Evolutionary conservation across 92 coral and sea anemone genomes (phyloP).

Genomic region (Phenganax subtilis): DNA sequence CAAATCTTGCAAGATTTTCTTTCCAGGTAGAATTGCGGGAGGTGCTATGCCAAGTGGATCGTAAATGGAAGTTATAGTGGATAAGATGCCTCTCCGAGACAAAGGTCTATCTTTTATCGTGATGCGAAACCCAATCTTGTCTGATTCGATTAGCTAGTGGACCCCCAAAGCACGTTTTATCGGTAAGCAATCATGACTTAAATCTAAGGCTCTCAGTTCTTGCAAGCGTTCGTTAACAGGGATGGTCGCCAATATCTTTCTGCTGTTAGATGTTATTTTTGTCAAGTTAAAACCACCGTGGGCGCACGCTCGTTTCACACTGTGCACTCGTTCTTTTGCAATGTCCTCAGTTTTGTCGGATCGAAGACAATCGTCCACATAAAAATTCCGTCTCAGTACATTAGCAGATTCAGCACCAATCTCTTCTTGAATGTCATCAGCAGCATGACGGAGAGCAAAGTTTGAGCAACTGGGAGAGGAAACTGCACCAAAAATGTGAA

Average conservation of each 20-base stretch:
- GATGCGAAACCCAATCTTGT: too few species aligned
- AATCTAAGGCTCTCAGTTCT: conserved; percentile 16
- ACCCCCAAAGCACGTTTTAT: neutral
- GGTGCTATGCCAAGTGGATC: too few species aligned
- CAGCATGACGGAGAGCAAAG: conserved; percentile 19
- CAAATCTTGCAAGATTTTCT: too few species aligned
- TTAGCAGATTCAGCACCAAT: conserved; percentile 35
- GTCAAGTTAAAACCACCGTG: conserved; percentile 38
- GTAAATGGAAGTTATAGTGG: too few species aligned
- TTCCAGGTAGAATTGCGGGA: too few species aligned
- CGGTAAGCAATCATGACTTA: conserved; percentile 1
- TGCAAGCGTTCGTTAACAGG: conserved; percentile 14
- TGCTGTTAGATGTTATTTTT: conserved; percentile 12
- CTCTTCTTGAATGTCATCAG: conserved; percentile 25
- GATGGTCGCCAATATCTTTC: conserved; percentile 19
- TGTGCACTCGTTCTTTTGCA: conserved; percentile 35
- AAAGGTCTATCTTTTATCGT: too few species aligned
- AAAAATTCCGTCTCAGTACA: conserved; percentile 33
- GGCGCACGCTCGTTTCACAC: conserved; percentile 29
- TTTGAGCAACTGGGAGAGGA: conserved; percentile 36
- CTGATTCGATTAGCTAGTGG: too few species aligned
- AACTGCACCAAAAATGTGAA: conserved; percentile 34
- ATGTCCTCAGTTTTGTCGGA: conserved; percentile 35
- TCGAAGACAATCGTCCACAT: conserved; percentile 44
- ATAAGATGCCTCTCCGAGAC: too few species aligned